A percentile compares a stretch with the other conserved stretches of the same genome.
Evolutionary conservation across 2,113 vertebrate species (phyloP).

Genomic region (rat (Rattus norvegicus)): GRCr8 NC_086019.1:48666001-48666500

Average conservation of each 20-base stretch:
- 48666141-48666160: no score
- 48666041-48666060: background rate
- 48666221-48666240: background rate
- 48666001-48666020: background rate
- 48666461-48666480: constrained; percentile 32
- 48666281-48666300: background rate
- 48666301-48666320: background rate
- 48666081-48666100: no score
- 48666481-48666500: background rate
- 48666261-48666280: background rate
- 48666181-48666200: background rate
- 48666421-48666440: background rate
- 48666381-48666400: no score
- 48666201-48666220: no score
- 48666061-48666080: background rate
- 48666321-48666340: background rate
- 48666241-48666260: no score
- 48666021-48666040: background rate
- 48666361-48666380: background rate
- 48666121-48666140: no score
- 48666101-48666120: no score
- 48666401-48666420: background rate
- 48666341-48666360: background rate
- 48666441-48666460: background rate
- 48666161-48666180: no score